Evolutionary conservation across 2,888 invertebrate genomes (phyloP), one percentile per base, ranked within the genome.

Genomic region (Creontiades dilutus): DNA sequence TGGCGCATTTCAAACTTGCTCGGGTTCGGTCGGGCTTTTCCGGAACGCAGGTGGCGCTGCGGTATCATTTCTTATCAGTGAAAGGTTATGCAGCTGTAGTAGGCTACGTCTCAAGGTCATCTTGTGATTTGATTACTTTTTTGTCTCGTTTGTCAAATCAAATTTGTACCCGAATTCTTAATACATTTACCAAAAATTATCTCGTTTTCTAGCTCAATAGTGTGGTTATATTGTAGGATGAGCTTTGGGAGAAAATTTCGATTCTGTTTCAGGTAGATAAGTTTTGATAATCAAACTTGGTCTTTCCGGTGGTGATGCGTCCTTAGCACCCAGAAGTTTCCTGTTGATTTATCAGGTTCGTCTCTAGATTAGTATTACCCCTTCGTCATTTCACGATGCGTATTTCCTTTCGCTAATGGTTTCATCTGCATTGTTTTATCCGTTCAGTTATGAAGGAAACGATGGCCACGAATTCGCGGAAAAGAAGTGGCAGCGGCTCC

Each of bases 401-500:
- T n/a, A 0, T 16, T n/a, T 4, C 61, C 0, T 19, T n/a, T 19
- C 2, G 3, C 2, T 19, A 61, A 19, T 61, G 7, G 61, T 9
- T 19, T 61, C 9, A 61, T 19, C 9, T 61, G 9, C n/a, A n/a
- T 16, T 61, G 2, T 61, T 61, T 9, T 61, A n/a, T 1, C 9
- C 12, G 23, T 19, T 7, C 9, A 68, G 68, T 19, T 7, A 80
- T 90, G 90, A 91, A 91, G 23, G 90, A 91, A 48, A 91, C 68
- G n/a, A 96, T 96, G 96, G 95, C 96, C 92, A 47, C 75, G 0
- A 89, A 61, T 75, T 96, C 96, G 92, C 95, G 97, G 92, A 97
- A 97, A 93, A 95, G 97, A 93, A 97, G 96, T 93, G 97, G 97
- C 91, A 97, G 97, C 90, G 96, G 97, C 89, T 96, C 97, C 0